phyloP scores from a whole-genome alignment of 2,797 vertebrate species.

The Eulemur mongoz region DNA sequence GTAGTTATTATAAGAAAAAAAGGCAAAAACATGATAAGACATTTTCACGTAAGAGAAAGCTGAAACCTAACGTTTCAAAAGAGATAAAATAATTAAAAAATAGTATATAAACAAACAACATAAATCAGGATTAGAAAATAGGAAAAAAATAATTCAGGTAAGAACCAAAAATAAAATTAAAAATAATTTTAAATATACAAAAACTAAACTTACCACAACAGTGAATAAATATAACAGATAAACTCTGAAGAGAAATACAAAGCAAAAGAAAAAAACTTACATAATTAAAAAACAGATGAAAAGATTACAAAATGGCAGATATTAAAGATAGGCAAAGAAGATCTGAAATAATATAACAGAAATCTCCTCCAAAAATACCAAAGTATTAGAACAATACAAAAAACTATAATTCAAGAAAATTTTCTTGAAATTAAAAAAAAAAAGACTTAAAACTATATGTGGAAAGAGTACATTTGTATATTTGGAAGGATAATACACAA shows the following conservation, averaged over 20 bases:
- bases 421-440: not conserved
- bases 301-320: not conserved
- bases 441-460: not conserved
- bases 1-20: not conserved
- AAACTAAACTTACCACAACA: not conserved
- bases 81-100: constrained; percentile 1
- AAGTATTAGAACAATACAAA: not conserved
- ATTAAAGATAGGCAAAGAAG: not conserved
- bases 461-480: not conserved
- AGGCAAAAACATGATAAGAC: not conserved
- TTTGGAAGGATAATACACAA: not conserved
- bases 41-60: not conserved
- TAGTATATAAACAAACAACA: not conserved
- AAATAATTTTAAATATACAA: not conserved
- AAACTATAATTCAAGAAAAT: not conserved
- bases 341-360: not conserved
- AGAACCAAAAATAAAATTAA: not conserved
- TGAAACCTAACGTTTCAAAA: constrained; percentile 3
- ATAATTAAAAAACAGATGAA: not conserved
- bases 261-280: not conserved
- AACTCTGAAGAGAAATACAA: not conserved
- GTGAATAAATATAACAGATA: constrained; percentile 7
- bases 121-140: constrained; percentile 34
- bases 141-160: constrained; percentile 14
- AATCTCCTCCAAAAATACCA: not conserved